Conservation (phyloP, 1,140 invertebrate genomes). For the Apis laboriosa region DNA sequence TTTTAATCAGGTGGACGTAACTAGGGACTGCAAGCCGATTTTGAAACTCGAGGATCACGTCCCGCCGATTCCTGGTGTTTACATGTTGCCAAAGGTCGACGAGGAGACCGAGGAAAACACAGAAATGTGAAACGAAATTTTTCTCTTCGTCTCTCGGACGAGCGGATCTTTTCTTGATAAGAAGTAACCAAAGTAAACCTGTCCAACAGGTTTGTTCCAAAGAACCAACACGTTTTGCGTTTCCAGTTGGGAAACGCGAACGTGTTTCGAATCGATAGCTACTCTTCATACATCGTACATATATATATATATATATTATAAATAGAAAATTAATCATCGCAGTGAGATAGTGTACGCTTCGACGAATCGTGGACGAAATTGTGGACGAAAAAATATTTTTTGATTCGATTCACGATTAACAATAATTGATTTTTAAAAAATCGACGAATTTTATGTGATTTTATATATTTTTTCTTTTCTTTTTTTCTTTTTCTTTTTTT, state of each 20-base stretch:
- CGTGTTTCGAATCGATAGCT: slow-evolving; percentile 27
- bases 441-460: background rate
- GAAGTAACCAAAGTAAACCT: background rate
- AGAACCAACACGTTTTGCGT: slow-evolving; percentile 10
- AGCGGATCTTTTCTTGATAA: background rate
- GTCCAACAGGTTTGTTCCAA: background rate
- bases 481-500: background rate
- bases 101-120: slow-evolving; percentile 84
- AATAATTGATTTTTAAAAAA: background rate
- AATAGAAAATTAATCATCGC: slow-evolving; percentile 19
- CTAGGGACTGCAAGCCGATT: slow-evolving; percentile 77
- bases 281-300: slow-evolving; percentile 32
- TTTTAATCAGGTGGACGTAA: slow-evolving; percentile 79
- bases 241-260: slow-evolving; percentile 5
- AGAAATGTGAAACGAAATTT: slow-evolving; percentile 80
- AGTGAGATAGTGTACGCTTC: slow-evolving; percentile 12
- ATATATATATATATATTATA: slow-evolving; percentile 30
- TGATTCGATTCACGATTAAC: background rate
- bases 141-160: background rate
- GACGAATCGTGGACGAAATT: background rate
- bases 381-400: background rate
- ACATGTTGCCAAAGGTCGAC: slow-evolving; percentile 84
- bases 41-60: slow-evolving; percentile 77
- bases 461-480: too few species aligned
- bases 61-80: slow-evolving; percentile 80